phyloP scores from a whole-genome alignment of 2,113 vertebrate genomes.

The Catagonus wagneri region DNA sequence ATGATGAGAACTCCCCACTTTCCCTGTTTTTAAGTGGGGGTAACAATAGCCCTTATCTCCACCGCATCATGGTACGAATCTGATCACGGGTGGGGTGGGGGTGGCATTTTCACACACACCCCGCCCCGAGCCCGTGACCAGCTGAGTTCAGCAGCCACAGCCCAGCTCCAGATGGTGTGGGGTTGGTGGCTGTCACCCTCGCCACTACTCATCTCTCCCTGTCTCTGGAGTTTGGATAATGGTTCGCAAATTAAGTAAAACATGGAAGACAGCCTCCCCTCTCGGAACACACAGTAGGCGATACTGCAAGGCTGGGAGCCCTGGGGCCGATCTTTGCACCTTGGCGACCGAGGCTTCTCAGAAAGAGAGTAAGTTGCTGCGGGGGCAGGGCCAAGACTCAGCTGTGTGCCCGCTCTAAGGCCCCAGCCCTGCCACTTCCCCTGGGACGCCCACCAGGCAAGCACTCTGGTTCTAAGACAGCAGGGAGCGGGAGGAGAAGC shows the following conservation, averaged over 20 bases:
- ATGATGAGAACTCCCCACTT: too few relatives aligned
- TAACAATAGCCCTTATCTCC: not conserved
- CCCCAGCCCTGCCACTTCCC: slow-evolving; percentile 28
- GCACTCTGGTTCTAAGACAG: slow-evolving; percentile 63
- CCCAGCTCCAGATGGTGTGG: not conserved
- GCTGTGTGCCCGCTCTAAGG: slow-evolving; percentile 40
- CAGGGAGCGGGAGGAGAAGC: slow-evolving; percentile 13
- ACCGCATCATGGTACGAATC: not conserved
- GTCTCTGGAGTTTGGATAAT: slow-evolving; percentile 52
- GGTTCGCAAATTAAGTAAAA: slow-evolving; percentile 71
- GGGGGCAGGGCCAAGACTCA: slow-evolving; percentile 36
- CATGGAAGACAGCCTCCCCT: slow-evolving; percentile 60
- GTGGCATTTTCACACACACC: too few relatives aligned
- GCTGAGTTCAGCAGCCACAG: not conserved
- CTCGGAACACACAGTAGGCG: slow-evolving; percentile 45
- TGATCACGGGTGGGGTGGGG: too few relatives aligned
- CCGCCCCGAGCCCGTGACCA: too few relatives aligned
- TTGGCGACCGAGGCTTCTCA: slow-evolving; percentile 66
- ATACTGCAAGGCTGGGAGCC: not conserved
- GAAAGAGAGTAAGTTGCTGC: slow-evolving; percentile 62
- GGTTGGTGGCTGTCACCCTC: not conserved
- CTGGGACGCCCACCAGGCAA: slow-evolving; percentile 67
- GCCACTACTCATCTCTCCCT: not conserved
- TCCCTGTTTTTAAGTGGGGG: not conserved
- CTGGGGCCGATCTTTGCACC: slow-evolving; percentile 32